These are phyloP conservation scores for Thalassoma bifasciatum DNA, from an alignment of 2,113 vertebrate genomes.

Conservation along the genomic window DNA sequence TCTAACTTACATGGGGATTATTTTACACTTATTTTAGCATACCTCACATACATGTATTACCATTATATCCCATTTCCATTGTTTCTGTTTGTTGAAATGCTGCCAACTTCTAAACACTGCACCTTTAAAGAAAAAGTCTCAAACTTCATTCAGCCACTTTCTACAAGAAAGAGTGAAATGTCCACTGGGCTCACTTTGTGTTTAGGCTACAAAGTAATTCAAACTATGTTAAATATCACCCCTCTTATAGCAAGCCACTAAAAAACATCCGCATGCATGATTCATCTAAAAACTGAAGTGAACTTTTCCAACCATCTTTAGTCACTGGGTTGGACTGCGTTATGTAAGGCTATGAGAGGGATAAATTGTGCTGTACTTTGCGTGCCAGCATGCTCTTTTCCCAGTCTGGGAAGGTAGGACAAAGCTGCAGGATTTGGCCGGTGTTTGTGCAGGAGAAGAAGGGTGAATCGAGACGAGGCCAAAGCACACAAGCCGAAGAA, in stretches of 20 bases:
- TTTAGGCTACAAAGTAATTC: not conserved
- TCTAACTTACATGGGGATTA: no score
- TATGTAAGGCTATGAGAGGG: slow-evolving; percentile 15
- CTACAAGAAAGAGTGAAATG: not conserved
- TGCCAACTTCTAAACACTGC: no score
- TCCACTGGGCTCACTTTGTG: not conserved
- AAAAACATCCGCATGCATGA: slow-evolving; percentile 4
- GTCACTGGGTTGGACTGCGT: not conserved
- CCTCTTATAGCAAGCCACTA: not conserved
- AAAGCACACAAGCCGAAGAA: slow-evolving; percentile 70
- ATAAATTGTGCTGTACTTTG: slow-evolving; percentile 42
- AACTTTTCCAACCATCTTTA: not conserved
- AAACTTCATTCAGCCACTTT: not conserved
- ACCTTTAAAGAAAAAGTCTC: not conserved
- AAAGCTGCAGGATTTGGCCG: slow-evolving; percentile 61
- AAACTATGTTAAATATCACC: not conserved
- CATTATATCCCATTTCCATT: no score
- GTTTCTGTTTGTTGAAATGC: no score
- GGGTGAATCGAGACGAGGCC: slow-evolving; percentile 54
- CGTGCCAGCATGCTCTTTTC: slow-evolving; percentile 37
- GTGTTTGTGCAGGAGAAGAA: slow-evolving; percentile 45
- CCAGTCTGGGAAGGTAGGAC: slow-evolving; percentile 54
- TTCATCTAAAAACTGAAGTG: not conserved
- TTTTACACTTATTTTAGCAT: no score
- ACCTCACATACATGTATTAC: no score